Conservation (phyloP, 53 echinoderm and acorn worm genomes). For the Paelopatides confundens region DNA sequence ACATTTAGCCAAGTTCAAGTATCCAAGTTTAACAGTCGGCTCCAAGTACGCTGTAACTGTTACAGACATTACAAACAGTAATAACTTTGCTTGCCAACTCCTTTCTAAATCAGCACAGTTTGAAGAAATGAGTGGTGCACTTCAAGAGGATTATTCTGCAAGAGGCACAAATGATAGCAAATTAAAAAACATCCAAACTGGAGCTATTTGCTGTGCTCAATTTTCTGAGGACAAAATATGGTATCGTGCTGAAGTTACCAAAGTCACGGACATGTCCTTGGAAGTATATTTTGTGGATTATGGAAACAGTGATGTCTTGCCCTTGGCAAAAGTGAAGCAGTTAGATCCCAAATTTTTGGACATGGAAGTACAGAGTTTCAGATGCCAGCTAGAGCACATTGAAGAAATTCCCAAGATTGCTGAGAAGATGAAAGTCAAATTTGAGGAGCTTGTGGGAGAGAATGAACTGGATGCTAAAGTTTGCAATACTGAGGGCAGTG, state of each 20-base stretch:
- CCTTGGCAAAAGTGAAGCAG: constrained; percentile 57
- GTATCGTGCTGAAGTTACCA: constrained; percentile 84
- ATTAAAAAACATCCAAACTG: constrained; percentile 49
- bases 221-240: constrained; percentile 85
- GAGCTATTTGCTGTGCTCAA: constrained; percentile 82
- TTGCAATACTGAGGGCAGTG: constrained; percentile 22
- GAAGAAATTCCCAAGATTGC: constrained; percentile 20
- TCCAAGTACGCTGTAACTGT: constrained; percentile 16
- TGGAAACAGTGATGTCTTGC: constrained; percentile 81
- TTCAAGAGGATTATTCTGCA: constrained; percentile 67
- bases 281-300: constrained; percentile 91
- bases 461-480: constrained; percentile 53
- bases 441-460: constrained; percentile 66
- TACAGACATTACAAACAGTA: background rate
- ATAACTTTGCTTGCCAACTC: constrained; percentile 86
- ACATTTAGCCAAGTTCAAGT: background rate
- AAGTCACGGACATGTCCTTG: constrained; percentile 51
- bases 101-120: constrained; percentile 75
- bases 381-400: constrained; percentile 57
- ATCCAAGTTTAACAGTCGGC: background rate
- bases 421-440: constrained; percentile 53
- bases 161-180: constrained; percentile 29
- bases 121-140: constrained; percentile 73
- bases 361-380: constrained; percentile 62
- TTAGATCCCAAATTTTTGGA: constrained; percentile 62